Base-by-base conservation (phyloP, 1,140 invertebrate genomes). In the Acromyrmex charruanus region DNA sequence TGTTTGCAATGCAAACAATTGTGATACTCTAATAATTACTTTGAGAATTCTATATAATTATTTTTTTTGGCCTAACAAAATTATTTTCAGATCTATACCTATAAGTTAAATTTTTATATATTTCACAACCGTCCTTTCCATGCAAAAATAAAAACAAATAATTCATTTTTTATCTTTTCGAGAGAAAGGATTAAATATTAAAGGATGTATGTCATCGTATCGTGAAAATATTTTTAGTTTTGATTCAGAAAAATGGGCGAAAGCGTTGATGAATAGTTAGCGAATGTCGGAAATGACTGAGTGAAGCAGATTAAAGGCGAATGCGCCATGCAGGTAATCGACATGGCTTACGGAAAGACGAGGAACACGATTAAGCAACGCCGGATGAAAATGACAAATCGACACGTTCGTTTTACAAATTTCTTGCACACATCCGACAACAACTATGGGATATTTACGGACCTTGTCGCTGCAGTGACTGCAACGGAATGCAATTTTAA, bases 361-460 rank as follows among this genome's bases (percentile, higher is more conserved):
- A 44, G 63, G 75, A 85, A 61, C 25, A 25, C 49, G 77, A 61
- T 53, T 63, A 80, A 80, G 77, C 77, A n/a, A 44, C 7, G 12
- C 51, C 44, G 31, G 55, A 25, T 87, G 89, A 90, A 87, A 90
- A 87, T 90, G 89, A 85, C 89, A 89, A 90, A 90, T 86, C 58
- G 88, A 28, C 85, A 31, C 79, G 77, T 88, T 80, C 75, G 71
- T 89, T 86, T 87, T 66, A 55, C 31, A 77, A 84, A 85, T 90
- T 89, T 87, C 85, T 89, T 87, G 66, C 79, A 31, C 59, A 77
- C 58, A 44, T 81, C 31, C 79, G 25, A 63, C 25, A 51, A 66
- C n/a, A 21, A 65, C 72, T 4, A 9, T 16, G 10, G 28, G 21
- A 53, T 25, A 25, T 69, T 31, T 44, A 44, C 9, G 39, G 39